These are phyloP conservation scores for Steinernema khuongi DNA, from an alignment of 1,140 invertebrate genomes.

Conservation along the genomic window DNA sequence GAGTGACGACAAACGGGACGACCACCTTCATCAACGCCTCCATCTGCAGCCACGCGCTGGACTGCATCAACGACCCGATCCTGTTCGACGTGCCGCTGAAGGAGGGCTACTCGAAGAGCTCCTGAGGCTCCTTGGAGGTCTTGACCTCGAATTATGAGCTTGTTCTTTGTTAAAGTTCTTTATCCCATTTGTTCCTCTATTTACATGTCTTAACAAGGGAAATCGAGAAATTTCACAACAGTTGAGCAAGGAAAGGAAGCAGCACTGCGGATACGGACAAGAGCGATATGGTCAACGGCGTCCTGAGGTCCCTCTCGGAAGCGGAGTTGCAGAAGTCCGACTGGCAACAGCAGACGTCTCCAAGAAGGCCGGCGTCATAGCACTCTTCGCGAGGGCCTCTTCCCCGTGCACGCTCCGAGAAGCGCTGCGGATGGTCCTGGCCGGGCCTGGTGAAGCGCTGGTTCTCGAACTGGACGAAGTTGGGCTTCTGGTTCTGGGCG, in stretches of 20 bases:
- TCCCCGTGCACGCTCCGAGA: neutral
- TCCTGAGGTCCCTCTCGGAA: neutral
- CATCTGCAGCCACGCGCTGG: neutral
- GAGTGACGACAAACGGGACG: conserved; percentile 65
- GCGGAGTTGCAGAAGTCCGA: conserved; percentile 20
- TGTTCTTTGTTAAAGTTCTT: neutral
- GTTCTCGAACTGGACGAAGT: neutral
- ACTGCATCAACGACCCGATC: neutral
- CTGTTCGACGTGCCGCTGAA: neutral
- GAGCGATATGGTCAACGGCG: neutral
- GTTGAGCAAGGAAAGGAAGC: neutral
- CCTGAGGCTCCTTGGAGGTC: no score
- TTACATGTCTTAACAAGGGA: neutral
- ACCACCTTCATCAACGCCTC: neutral
- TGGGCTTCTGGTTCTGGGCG: neutral
- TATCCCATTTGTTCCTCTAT: conserved; percentile 6
- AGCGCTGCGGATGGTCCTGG: neutral
- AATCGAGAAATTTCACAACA: conserved; percentile 1
- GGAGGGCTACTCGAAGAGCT: neutral
- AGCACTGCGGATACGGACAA: neutral
- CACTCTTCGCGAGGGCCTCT: neutral
- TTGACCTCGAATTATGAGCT: no score
- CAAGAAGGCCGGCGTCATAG: conserved; percentile 17
- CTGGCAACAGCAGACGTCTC: conserved; percentile 21
- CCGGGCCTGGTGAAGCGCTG: neutral